Evolutionary conservation across 2,797 vertebrate genomes (phyloP).

Genomic region (Xenops minutus): DNA sequence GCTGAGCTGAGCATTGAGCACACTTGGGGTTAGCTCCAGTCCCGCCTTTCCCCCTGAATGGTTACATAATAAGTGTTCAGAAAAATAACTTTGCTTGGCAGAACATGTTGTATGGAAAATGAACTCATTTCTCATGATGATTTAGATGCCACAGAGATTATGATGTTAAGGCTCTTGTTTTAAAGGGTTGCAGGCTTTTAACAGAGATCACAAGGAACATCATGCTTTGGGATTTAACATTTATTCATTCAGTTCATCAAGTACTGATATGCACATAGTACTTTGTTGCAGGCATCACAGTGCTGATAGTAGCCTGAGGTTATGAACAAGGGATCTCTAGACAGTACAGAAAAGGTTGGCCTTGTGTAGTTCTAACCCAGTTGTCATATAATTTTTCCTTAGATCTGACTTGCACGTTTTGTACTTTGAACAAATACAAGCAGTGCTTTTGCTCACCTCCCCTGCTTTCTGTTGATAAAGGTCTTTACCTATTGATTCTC

Average conservation of each 20-base stretch:
- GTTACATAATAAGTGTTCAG: conserved; percentile 2
- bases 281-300: conserved; percentile 48
- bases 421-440: conserved; percentile 33
- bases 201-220: conserved; percentile 31
- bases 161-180: conserved; percentile 34
- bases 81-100: conserved; percentile 28
- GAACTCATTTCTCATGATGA: not conserved
- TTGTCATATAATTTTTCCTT: not conserved
- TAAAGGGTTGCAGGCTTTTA: conserved; percentile 46
- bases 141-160: conserved; percentile 22
- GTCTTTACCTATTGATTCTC: not conserved
- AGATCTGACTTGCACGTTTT: conserved; percentile 15
- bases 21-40: not conserved
- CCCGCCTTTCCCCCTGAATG: not conserved
- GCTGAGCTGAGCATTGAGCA: not conserved
- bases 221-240: conserved; percentile 46
- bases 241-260: conserved; percentile 45
- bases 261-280: not conserved
- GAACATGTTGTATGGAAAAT: conserved; percentile 23
- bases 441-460: not conserved
- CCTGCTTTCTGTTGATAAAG: conserved; percentile 33
- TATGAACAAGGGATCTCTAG: conserved; percentile 53
- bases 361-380: not conserved
- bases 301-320: conserved; percentile 26
- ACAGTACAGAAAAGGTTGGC: conserved; percentile 16